These are phyloP conservation scores for Paralinhomoeus sp. DNA, from an alignment of 2,888 invertebrate species.

Conservation along the genomic window DNA sequence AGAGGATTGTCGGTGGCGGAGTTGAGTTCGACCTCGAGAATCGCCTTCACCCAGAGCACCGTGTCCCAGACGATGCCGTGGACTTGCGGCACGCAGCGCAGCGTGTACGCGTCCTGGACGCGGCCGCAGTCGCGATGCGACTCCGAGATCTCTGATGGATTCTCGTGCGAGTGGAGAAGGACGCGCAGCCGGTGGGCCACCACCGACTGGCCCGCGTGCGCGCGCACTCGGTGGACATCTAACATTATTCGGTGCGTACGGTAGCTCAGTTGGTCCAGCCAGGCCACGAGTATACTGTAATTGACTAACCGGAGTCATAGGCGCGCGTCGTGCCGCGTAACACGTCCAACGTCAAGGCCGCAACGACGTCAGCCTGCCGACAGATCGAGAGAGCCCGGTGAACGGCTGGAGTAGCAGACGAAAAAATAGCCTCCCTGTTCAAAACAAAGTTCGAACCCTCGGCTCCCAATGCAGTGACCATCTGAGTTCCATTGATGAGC, in stretches of 20 bases:
- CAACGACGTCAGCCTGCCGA: slow-evolving; percentile 41
- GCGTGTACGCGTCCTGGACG: slow-evolving; percentile 44
- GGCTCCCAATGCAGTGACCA: slow-evolving; percentile 42
- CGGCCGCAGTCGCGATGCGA: slow-evolving; percentile 41
- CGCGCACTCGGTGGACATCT: slow-evolving; percentile 41
- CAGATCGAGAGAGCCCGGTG: slow-evolving; percentile 38
- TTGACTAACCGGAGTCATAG: slow-evolving; percentile 39
- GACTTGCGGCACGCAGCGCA: slow-evolving; percentile 42
- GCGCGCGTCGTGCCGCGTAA: slow-evolving; percentile 42
- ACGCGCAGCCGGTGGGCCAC: slow-evolving; percentile 39
- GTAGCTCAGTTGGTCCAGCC: too few relatives aligned
- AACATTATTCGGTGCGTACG: slow-evolving; percentile 6
- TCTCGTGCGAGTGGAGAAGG: slow-evolving; percentile 38
- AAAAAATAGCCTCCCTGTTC: slow-evolving; percentile 3
- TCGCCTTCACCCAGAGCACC: slow-evolving; percentile 36
- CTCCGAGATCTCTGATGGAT: slow-evolving; percentile 43
- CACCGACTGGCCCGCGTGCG: slow-evolving; percentile 39
- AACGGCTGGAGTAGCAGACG: slow-evolving; percentile 29
- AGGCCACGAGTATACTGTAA: too few relatives aligned
- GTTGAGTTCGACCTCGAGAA: slow-evolving; percentile 39
- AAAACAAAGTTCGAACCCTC: slow-evolving; percentile 29
- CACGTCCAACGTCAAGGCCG: slow-evolving; percentile 41
- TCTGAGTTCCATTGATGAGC: slow-evolving; percentile 44
- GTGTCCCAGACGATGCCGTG: slow-evolving; percentile 44
- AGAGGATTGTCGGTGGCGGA: slow-evolving; percentile 44